These are phyloP conservation scores for Podargus strigoides DNA, from an alignment of 2,797 vertebrate genomes.

Conservation along the genomic window DNA sequence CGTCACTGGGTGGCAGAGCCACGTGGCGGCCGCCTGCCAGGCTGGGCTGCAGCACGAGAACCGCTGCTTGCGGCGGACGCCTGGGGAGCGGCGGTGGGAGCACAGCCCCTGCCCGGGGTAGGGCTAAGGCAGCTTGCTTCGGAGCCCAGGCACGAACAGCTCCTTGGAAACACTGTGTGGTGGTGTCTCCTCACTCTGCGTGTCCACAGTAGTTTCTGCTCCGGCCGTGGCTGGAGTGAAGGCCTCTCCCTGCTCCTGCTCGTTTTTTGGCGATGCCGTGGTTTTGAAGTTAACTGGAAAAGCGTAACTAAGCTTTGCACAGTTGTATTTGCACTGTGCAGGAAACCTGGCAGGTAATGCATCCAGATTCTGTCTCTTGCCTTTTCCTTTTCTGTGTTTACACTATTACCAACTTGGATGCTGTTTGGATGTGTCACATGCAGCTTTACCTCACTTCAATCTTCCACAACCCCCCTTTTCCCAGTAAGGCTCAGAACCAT, in stretches of 20 bases:
- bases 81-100: not conserved
- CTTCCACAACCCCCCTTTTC: not conserved
- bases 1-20: too few species aligned
- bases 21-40: too few species aligned
- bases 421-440: not conserved
- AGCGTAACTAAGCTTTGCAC: not conserved
- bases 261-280: accelerated
- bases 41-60: too few species aligned
- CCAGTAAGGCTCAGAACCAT: accelerated
- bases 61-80: not conserved
- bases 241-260: not conserved
- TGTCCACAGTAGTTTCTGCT: not conserved
- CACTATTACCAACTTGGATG: accelerated
- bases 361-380: not conserved
- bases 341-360: not conserved
- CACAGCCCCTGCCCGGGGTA: not conserved
- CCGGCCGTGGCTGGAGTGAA: not conserved
- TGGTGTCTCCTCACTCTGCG: accelerated
- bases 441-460: not conserved
- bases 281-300: not conserved
- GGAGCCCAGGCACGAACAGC: not conserved
- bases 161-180: accelerated
- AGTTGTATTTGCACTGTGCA: not conserved
- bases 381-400: not conserved
- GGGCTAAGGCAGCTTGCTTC: accelerated